These are phyloP conservation scores for Brachionus plicatilis DNA, from an alignment of 1,140 invertebrate genomes.

Conservation along the genomic window DNA sequence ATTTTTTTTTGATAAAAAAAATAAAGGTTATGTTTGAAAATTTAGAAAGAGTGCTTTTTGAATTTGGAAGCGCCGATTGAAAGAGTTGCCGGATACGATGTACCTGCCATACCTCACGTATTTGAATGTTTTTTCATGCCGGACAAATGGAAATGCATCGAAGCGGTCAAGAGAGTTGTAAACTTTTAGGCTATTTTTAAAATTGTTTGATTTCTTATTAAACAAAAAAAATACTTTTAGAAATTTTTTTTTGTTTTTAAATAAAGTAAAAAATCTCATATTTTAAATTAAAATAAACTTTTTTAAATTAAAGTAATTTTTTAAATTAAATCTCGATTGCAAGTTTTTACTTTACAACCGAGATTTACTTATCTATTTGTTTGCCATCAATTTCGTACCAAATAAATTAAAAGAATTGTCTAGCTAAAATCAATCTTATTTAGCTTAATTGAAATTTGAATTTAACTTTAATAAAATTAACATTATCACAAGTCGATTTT, in stretches of 20 bases:
- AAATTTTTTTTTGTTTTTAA: background rate
- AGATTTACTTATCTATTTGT: no score
- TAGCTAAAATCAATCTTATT: no score
- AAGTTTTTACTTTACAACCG: no score
- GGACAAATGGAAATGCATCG: conserved; percentile 81
- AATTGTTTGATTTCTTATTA: background rate
- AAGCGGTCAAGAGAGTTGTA: conserved; percentile 48
- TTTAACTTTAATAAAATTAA: no score
- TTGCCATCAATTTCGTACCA: no score
- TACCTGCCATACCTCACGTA: conserved; percentile 89
- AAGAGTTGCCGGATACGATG: conserved; percentile 87
- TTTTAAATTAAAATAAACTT: background rate
- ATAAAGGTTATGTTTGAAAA: background rate
- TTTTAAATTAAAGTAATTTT: background rate
- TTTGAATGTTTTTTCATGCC: conserved; percentile 94
- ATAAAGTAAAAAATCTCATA: background rate
- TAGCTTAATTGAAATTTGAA: no score
- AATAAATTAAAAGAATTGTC: no score
- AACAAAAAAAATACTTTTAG: background rate
- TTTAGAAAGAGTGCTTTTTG: conserved; percentile 84
- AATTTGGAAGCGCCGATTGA: conserved; percentile 84
- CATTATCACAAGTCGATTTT: no score
- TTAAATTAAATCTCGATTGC: no score
- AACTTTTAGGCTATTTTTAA: conserved; percentile 12
- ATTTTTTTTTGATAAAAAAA: conserved; percentile 42